Percentiles rank a stretch among this genome's conserved stretches.
Conservation (phyloP, 1,140 invertebrate species). For the Pseudachorutes palmiensis region DNA sequence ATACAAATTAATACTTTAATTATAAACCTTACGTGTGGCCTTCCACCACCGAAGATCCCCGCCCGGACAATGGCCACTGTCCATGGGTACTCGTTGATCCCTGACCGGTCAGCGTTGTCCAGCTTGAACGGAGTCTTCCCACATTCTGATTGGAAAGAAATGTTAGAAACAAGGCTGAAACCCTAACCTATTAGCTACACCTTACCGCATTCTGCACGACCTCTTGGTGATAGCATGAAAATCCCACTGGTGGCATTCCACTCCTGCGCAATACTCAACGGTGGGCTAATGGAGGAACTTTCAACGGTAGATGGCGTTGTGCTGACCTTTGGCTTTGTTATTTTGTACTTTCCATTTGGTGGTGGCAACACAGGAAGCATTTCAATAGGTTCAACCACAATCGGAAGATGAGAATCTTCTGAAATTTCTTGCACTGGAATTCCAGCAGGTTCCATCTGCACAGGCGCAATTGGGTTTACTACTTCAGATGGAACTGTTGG, state of each 20-base stretch:
- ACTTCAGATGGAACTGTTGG: neutral
- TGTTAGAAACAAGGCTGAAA: neutral
- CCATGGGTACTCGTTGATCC: conserved; percentile 35
- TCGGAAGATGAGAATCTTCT: neutral
- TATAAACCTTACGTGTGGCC: conserved; percentile 20
- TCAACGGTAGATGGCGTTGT: neutral
- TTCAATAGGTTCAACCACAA: neutral
- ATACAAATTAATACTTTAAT: neutral
- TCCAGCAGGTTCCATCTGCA: neutral
- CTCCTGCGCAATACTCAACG: neutral
- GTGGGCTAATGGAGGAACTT: neutral
- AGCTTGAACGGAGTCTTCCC: conserved; percentile 32
- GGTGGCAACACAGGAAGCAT: neutral
- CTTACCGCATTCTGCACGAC: conserved; percentile 12
- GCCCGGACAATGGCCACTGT: conserved; percentile 30
- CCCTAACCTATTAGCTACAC: neutral
- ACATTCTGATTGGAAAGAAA: conserved; percentile 23
- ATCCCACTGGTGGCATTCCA: conserved; percentile 3
- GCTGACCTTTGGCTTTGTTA: neutral
- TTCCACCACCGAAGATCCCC: conserved; percentile 33
- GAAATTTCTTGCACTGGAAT: conserved; percentile 3
- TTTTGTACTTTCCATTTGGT: neutral
- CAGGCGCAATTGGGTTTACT: too few species aligned
- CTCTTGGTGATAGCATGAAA: neutral
- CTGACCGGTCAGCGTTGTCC: conserved; percentile 17